A percentile compares a stretch with the other conserved stretches of the same genome.
These are phyloP conservation scores for Trichogramma evanescens DNA, from an alignment of 2,888 invertebrate species.

Conservation along the genomic window DNA sequence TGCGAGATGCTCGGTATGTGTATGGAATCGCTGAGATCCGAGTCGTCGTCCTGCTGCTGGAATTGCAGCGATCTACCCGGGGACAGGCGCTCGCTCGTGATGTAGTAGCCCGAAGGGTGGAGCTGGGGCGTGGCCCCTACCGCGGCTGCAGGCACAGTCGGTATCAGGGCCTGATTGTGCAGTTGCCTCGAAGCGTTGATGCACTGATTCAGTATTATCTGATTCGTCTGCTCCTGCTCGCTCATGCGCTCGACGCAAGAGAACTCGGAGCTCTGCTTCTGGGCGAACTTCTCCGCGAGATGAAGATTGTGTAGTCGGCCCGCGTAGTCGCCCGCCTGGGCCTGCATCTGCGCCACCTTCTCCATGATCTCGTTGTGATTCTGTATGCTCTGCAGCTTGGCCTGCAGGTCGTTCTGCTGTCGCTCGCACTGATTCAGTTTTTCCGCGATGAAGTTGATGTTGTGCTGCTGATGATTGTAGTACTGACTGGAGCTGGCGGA, in stretches of 20 bases:
- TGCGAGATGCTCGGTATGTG: constrained; percentile 38
- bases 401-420: constrained; percentile 42
- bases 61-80: constrained; percentile 28
- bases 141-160: constrained; percentile 15
- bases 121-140: constrained; percentile 22
- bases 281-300: constrained; percentile 32
- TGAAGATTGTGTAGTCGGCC: constrained; percentile 38
- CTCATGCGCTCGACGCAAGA: constrained; percentile 2
- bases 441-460: constrained; percentile 41
- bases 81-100: constrained; percentile 34
- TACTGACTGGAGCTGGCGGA: constrained; percentile 20
- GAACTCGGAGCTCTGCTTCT: constrained; percentile 30
- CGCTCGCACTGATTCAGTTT: constrained; percentile 43
- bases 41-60: constrained; percentile 26
- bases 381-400: constrained; percentile 41
- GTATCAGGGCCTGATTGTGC: constrained; percentile 30
- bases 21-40: constrained; percentile 15
- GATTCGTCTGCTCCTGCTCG: constrained; percentile 21
- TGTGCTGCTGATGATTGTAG: constrained; percentile 40
- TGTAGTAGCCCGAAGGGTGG: constrained; percentile 19
- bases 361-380: constrained; percentile 44
- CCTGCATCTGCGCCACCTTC: constrained; percentile 43
- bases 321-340: constrained; percentile 40
- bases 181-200: constrained; percentile 20
- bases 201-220: constrained; percentile 20